phyloP scores from a whole-genome alignment of 2,113 vertebrate genomes.

The Prionailurus bengalensis region DNA sequence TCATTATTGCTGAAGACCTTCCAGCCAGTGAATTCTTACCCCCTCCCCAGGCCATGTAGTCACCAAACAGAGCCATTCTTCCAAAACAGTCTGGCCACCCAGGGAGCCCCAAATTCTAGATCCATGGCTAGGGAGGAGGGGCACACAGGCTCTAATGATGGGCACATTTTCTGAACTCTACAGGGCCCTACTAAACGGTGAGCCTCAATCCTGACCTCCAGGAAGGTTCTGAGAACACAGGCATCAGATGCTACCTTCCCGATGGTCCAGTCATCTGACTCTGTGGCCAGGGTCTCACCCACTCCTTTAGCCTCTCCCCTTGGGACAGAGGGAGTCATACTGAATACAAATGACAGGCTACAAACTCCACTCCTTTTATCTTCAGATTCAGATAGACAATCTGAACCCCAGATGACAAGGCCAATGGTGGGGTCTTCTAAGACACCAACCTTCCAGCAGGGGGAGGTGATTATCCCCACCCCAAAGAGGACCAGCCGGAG shows the following conservation, averaged over 20 bases:
- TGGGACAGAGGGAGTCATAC: neutral
- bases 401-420: neutral
- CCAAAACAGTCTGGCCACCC: neutral
- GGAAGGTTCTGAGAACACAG: neutral
- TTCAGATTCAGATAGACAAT: neutral
- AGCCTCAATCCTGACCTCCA: neutral
- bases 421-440: neutral
- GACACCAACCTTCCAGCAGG: neutral
- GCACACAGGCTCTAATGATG: fast-evolving
- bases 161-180: neutral
- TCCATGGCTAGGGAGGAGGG: no score
- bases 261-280: neutral
- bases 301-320: neutral
- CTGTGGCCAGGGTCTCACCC: neutral
- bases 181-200: neutral
- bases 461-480: no score
- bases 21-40: neutral
- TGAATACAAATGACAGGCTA: neutral
- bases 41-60: neutral
- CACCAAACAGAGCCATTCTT: neutral
- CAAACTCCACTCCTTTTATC: neutral
- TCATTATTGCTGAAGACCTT: neutral
- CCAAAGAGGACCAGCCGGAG: neutral
- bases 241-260: no score
- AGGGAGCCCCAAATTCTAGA: neutral